phyloP scores from a whole-genome alignment of 2,797 vertebrate species.

The Centropyge bicolor region DNA sequence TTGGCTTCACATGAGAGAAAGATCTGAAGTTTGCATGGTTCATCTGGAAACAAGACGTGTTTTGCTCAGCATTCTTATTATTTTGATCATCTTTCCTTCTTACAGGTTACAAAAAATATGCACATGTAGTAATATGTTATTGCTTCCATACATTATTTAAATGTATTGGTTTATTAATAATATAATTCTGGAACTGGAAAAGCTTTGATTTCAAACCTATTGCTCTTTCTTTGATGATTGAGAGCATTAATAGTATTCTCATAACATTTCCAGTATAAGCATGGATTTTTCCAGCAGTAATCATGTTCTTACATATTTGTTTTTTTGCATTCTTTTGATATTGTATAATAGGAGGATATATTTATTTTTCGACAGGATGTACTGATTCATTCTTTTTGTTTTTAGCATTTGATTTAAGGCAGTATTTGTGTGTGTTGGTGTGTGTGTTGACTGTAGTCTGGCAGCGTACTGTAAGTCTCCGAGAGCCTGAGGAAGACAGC shows the following conservation, averaged over 20 bases:
- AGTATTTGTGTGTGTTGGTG: not conserved
- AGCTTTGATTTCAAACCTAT: constrained; percentile 36
- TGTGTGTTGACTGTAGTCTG: not conserved
- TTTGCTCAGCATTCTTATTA: not conserved
- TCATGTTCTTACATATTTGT: not conserved
- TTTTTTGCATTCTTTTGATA: not conserved
- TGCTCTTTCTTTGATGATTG: constrained; percentile 15
- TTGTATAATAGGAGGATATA: not conserved
- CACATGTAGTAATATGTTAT: not conserved
- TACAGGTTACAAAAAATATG: not conserved
- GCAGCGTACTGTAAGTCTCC: constrained; percentile 14
- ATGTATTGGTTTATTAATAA: constrained; percentile 35
- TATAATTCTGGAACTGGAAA: constrained; percentile 10
- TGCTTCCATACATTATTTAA: not conserved
- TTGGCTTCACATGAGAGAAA: not conserved
- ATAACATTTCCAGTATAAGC: not conserved
- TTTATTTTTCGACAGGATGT: not conserved
- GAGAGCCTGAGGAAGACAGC: constrained; percentile 26
- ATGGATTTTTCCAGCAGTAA: not conserved
- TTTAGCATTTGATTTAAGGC: not conserved
- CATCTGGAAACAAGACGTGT: not conserved
- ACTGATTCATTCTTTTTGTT: not conserved
- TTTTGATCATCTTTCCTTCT: not conserved
- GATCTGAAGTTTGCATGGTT: not conserved
- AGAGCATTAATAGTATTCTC: constrained; percentile 2